Evolutionary conservation across 2,113 vertebrate genomes (phyloP).

Genomic region (Anser cygnoides): DNA sequence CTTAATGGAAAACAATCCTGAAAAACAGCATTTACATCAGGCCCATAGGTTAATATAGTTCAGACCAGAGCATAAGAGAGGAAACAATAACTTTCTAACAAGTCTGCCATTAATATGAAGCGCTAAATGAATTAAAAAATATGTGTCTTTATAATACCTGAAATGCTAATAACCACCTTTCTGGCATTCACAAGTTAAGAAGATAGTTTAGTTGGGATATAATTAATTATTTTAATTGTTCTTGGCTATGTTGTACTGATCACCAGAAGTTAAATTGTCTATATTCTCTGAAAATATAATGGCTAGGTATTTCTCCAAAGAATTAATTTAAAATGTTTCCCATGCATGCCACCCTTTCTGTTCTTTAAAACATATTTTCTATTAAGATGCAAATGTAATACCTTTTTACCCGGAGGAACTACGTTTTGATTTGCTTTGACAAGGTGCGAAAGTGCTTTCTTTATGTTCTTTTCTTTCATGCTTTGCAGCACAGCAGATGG

Average conservation of each 20-base stretch:
- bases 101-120: background rate
- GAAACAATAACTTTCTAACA: background rate
- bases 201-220: background rate
- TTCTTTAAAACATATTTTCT: constrained; percentile 69
- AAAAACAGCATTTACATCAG: background rate
- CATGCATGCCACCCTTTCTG: constrained; percentile 17
- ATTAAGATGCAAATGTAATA: constrained; percentile 82
- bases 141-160: background rate
- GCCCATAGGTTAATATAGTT: background rate
- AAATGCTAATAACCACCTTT: constrained; percentile 8
- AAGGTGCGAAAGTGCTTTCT: constrained; percentile 98
- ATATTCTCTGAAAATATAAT: constrained; percentile 56
- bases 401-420: constrained; percentile 98
- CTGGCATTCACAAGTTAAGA: constrained; percentile 11
- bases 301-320: constrained; percentile 53
- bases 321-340: constrained; percentile 61
- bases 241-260: constrained; percentile 31
- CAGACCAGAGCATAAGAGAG: background rate
- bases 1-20: background rate
- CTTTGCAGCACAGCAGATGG: constrained; percentile 97
- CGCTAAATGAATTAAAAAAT: background rate
- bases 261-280: background rate
- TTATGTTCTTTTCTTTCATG: constrained; percentile 99
- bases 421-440: constrained; percentile 99
- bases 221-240: constrained; percentile 57